Evolutionary conservation across 2,888 invertebrate species (phyloP), one percentile per base, ranked within the genome.

Genomic region (Tipula confusa): DNA sequence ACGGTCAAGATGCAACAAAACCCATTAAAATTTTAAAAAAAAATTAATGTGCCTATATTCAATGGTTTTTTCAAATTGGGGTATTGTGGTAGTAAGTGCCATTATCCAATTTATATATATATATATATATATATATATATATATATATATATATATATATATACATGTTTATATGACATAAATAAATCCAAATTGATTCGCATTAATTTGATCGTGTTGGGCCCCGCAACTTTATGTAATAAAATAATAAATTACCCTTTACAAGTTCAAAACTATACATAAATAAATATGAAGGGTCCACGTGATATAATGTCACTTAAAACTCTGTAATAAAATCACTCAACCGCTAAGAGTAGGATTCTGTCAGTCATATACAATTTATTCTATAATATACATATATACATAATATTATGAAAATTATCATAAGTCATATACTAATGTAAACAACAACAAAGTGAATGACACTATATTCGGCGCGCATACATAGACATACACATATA

Each of bases 391-490:
- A n/a, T n/a, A n/a, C n/a, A n/a, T n/a, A n/a, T n/a, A n/a, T n/a
- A n/a, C 7, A 64, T 43, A 43, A 15, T 43, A 43, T 43, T 15
- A 43, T 6, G 15, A 43, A 43, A 15, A 43, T 43, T 43, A 7
- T 43, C 43, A n/a, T 43, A 43, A 43, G 43, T 43, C 36, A 36
- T 9, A 15, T 5, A 15, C n/a, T 43, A 43, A 43, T 15, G 2
- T 15, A 43, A 43, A 43, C 64, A 64, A 64, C 18, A 64, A 64
- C 64, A 64, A 64, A 64, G 64, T 64, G 64, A 64, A 64, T 64
- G 64, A 64, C 64, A 64, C 64, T 64, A n/a, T n/a, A n/a, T n/a
- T 24, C 64, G 18, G 6, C 43, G 9, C 15, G 15, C 15, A 43
- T 6, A 33, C 33, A 33, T 4, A 64, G 18, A n/a, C n/a, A n/a